phyloP scores from a whole-genome alignment of 35 echinoderm and acorn worm genomes.

The Apostichopus parvimensis region DNA sequence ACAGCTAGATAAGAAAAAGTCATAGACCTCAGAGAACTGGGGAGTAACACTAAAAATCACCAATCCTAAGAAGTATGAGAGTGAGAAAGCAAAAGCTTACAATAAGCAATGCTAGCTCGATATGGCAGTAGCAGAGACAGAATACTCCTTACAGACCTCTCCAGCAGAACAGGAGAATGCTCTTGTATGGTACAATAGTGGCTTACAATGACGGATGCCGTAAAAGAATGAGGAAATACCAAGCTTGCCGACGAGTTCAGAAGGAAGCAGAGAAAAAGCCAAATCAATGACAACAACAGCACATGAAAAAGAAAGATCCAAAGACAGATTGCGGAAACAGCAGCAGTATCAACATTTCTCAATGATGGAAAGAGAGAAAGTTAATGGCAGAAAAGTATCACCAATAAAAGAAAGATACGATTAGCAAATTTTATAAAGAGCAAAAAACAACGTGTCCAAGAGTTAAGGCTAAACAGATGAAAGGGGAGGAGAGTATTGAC shows the following conservation, averaged over 20 bases:
- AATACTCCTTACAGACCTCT: background rate
- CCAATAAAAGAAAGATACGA: background rate
- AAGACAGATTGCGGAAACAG: background rate
- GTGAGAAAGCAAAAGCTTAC: background rate
- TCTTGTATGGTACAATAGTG: background rate
- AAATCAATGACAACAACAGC: background rate
- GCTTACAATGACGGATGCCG: background rate
- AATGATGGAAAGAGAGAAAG: background rate
- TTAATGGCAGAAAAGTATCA: background rate
- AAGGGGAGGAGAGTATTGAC: conserved; percentile 26
- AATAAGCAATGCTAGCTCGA: background rate
- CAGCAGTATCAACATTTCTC: background rate
- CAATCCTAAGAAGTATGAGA: background rate
- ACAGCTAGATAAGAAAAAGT: no score
- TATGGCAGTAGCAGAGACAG: background rate
- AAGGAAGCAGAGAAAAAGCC: no score
- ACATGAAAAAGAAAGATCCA: background rate
- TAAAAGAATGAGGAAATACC: no score
- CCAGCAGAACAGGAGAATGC: background rate
- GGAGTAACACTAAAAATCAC: background rate
- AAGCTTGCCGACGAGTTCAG: no score
- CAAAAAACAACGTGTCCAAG: background rate
- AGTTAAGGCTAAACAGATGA: background rate
- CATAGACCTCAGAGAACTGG: background rate
- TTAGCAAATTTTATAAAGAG: background rate